Percentiles rank a stretch among this genome's conserved stretches.
Conservation (phyloP, 2,797 vertebrate species). For the Echeneis naucrates region DNA sequence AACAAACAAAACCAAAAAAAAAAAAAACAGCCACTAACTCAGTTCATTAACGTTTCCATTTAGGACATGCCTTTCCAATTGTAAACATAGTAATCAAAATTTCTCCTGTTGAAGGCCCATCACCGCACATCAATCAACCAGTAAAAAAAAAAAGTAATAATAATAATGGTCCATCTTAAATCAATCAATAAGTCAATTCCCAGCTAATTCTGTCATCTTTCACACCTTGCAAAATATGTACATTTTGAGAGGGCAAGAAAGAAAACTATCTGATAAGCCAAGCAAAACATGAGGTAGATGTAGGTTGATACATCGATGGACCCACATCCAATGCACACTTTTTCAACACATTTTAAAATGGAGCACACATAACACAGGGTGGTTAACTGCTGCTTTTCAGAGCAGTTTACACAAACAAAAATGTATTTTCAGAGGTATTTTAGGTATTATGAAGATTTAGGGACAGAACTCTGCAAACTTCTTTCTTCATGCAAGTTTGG, state of each 20-base stretch:
- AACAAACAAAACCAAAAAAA: too few relatives aligned
- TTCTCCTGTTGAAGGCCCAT: background rate
- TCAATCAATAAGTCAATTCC: too few relatives aligned
- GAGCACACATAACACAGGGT: background rate
- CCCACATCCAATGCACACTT: background rate
- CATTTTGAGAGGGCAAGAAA: background rate
- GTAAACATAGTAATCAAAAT: background rate
- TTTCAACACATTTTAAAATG: constrained; percentile 12
- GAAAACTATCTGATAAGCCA: constrained; percentile 29
- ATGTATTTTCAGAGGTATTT: constrained; percentile 45
- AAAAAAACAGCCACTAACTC: background rate
- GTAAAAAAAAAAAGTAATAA: background rate
- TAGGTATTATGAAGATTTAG: constrained; percentile 11
- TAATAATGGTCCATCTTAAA: background rate
- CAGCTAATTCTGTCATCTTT: background rate
- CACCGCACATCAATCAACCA: background rate
- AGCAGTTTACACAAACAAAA: constrained; percentile 5
- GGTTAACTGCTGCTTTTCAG: constrained; percentile 28
- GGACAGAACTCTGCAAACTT: background rate
- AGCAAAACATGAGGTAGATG: constrained; percentile 5
- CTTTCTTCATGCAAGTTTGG: background rate
- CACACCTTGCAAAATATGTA: background rate
- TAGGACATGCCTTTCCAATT: background rate
- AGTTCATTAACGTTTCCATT: background rate
- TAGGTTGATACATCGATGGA: background rate